Base-by-base conservation (phyloP, 2,888 invertebrate genomes). In the Diloba caeruleocephala region DNA sequence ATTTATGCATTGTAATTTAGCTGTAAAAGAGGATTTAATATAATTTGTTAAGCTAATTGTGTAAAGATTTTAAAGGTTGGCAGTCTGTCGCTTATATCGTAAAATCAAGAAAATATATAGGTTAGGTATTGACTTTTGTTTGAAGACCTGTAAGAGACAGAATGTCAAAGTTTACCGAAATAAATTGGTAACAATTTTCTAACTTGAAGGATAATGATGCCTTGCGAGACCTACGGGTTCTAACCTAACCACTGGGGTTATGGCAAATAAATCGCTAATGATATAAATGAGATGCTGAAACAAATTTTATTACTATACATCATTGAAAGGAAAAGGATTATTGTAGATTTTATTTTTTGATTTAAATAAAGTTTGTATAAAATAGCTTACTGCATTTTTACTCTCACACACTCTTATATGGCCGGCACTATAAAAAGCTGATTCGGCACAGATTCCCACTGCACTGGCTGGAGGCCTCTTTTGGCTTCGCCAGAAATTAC, bases 261-360 rank as follows among this genome's bases (percentile, higher is more conserved):
- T 17, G 65, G 63, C 64, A 51, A 55, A 53, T 59, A 43, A 61
- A 61, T 64, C 64, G 73, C 63, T 73, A 62, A 57, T 49, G 36
- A 57, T 57, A 58, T 58, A 78, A 70, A 76, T 74, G 79, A 80
- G 82, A 88, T 82, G 85, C 84, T 88, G 86, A 85, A 88, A 87
- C 83, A 88, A 87, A 83, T 85, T 86, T 71, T 87, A 85, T 85
- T 81, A 87, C 82, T 90, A 90, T 90, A 91, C 81, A 84, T 85
- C 86, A 63, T 79, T 85, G 84, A 87, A 83, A 86, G 82, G 84
- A 82, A 87, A 88, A 89, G 85, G 82, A 85, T 85, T 90, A 90
- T 87, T 92, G 92, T 92, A 92, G 90, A 91, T 87, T 92, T 93
- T 93, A 93, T 93, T 93, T 93, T 93, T 93, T 88, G 92, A 93